Conservation (phyloP, 2,888 invertebrate species). For the Eristalinus sepulchralis region DNA sequence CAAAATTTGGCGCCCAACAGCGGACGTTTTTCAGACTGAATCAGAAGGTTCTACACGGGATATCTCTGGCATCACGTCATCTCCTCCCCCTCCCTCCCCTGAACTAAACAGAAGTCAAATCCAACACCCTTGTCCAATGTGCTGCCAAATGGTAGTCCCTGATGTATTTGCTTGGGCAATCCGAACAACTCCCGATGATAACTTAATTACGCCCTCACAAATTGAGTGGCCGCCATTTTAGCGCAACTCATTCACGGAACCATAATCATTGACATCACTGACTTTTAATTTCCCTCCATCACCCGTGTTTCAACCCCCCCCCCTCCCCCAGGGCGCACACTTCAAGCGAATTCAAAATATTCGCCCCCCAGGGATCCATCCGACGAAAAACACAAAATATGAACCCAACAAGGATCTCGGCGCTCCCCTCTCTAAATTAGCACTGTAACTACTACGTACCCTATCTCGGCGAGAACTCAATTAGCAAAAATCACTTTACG, state of each 20-base stretch:
- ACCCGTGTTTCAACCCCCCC: background rate
- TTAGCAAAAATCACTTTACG: conserved; percentile 71
- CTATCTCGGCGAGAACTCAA: conserved; percentile 61
- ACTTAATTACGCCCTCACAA: conserved; percentile 20
- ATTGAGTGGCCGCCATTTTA: background rate
- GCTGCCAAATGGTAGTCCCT: background rate
- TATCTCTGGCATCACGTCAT: no score
- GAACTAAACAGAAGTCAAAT: no score
- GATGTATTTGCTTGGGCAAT: background rate
- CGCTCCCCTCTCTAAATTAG: background rate
- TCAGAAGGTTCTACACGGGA: no score
- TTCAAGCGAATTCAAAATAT: conserved; percentile 51
- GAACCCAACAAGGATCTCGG: conserved; percentile 5
- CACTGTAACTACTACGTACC: background rate
- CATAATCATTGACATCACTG: conserved; percentile 53
- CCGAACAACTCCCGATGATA: conserved; percentile 5
- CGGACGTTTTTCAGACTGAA: no score
- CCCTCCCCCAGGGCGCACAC: background rate
- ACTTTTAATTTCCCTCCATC: conserved; percentile 53
- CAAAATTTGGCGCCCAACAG: no score
- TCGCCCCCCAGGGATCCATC: conserved; percentile 25
- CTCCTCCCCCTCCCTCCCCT: no score
- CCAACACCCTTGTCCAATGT: background rate
- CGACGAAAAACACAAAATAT: conserved; percentile 42
- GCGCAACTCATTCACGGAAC: conserved; percentile 29